A percentile compares a stretch with the other conserved stretches of the same genome.
phyloP scores from a whole-genome alignment of 2,113 vertebrate species.

The Blennius ocellaris region DNA sequence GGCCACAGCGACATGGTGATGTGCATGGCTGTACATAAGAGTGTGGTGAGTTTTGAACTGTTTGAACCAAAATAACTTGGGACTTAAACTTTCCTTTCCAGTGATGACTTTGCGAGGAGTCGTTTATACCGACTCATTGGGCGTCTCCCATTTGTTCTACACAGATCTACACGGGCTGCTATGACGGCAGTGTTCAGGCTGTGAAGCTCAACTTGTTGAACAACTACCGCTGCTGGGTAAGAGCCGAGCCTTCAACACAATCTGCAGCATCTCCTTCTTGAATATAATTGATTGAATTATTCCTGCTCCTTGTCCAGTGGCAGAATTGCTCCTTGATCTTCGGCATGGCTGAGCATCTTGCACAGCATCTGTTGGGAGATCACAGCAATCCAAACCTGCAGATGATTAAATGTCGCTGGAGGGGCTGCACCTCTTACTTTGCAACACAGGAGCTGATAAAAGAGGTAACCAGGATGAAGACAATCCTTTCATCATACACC shows the following conservation, averaged over 20 bases:
- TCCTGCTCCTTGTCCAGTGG: constrained; percentile 84
- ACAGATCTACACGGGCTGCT: constrained; percentile 97
- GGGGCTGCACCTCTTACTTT: constrained; percentile 89
- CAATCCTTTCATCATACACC: no score
- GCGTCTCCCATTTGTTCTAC: neutral
- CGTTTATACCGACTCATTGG: no score
- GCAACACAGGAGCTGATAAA: constrained; percentile 85
- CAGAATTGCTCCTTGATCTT: constrained; percentile 94
- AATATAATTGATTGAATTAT: neutral
- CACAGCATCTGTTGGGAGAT: constrained; percentile 90
- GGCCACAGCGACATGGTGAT: constrained; percentile 97
- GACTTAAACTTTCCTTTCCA: no score
- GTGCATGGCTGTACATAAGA: constrained; percentile 97
- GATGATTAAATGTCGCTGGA: constrained; percentile 94
- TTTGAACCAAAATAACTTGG: no score
- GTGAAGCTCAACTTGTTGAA: constrained; percentile 93
- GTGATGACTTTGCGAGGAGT: no score
- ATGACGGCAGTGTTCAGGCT: constrained; percentile 92
- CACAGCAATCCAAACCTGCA: constrained; percentile 89
- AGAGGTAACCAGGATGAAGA: constrained; percentile 80
- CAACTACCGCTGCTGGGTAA: constrained; percentile 91
- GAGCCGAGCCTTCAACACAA: neutral
- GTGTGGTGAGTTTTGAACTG: constrained; percentile 86
- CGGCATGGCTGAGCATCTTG: constrained; percentile 90
- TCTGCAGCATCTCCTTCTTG: neutral